These are phyloP conservation scores for Dermatemys mawii DNA, from an alignment of 2,113 vertebrate genomes.

Conservation along the genomic window DNA sequence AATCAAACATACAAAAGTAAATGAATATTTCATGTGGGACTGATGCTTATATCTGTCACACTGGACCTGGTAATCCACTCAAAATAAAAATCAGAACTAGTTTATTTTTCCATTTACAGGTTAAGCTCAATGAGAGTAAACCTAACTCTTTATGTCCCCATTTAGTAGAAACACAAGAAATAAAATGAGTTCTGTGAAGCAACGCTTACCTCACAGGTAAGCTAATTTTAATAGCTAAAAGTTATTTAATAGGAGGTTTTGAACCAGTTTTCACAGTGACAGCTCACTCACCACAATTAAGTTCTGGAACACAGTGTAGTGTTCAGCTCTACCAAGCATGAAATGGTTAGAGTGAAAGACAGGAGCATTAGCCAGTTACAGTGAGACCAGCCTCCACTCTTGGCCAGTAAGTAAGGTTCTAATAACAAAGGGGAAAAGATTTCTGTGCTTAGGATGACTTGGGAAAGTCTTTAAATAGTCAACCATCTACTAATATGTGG, in stretches of 20 bases:
- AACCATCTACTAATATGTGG: not conserved
- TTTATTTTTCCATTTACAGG: not conserved
- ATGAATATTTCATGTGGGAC: accelerated
- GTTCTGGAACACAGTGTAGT: conserved; percentile 1
- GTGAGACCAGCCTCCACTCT: conserved; percentile 24
- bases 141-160: not conserved
- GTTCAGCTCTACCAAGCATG: conserved; percentile 50
- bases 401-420: not conserved
- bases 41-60: not conserved
- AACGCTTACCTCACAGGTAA: not conserved
- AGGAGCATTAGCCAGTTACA: not conserved
- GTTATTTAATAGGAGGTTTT: conserved; percentile 36
- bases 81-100: not conserved
- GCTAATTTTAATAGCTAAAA: conserved; percentile 51
- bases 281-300: conserved; percentile 16
- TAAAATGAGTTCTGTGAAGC: not conserved
- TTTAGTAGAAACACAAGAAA: not conserved
- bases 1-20: not conserved
- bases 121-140: not conserved
- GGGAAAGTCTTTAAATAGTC: not conserved
- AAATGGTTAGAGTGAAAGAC: conserved; percentile 27
- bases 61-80: not conserved
- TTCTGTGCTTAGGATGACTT: not conserved
- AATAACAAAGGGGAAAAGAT: not conserved
- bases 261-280: not conserved